Evolutionary conservation across 2,113 vertebrate genomes (phyloP), one percentile per base, ranked within the genome.

Genomic region (Clupea harengus): DNA sequence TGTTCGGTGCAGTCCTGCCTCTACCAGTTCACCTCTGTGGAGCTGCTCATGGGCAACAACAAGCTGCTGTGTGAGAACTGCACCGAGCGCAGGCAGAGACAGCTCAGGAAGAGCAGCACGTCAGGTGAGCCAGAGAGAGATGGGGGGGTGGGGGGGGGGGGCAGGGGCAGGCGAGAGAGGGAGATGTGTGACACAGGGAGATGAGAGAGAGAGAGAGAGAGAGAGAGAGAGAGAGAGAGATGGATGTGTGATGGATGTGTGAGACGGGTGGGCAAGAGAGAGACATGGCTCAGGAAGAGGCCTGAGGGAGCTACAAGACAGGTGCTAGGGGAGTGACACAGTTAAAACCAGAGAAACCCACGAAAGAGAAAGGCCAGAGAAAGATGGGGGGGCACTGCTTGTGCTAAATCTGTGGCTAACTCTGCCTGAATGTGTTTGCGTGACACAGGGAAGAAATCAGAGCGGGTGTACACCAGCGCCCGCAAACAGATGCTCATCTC

Each of bases 1-100:
- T 99, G 98, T 92, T 99, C 98, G 6, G 93, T 99, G 60, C 98
- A 99, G 94, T 99, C 98, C 89, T 99, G 98, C 91, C 96, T 99
- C 82, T 97, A 97, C 92, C 98, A 99, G 91, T 99, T 99, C 91
- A 99, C 98, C 22, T 98, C 97, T 20, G 93, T 99, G 87, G 98
- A 99, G 81, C 95, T 99, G 54, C 95, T 99, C 13, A 99, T 99
- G 97, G 98, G 98, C 32, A 99, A 99, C 93, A 99, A 99, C 93
- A 99, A 97, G 90, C 96, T 99, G 86, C 95, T 99, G 8, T 99
- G 98, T 90, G 97, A 99, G 93, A 97, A 93, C 84, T 99, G 98
- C 91, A 98, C 97, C 0, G 96, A 97, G 82, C 95, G 94, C 88
- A 93, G 95, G 46, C 96, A 95, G 82, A 96, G 95, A 72, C 92